These are phyloP conservation scores for Andrena minutula DNA, from an alignment of 2,888 invertebrate genomes.

Conservation along the genomic window DNA sequence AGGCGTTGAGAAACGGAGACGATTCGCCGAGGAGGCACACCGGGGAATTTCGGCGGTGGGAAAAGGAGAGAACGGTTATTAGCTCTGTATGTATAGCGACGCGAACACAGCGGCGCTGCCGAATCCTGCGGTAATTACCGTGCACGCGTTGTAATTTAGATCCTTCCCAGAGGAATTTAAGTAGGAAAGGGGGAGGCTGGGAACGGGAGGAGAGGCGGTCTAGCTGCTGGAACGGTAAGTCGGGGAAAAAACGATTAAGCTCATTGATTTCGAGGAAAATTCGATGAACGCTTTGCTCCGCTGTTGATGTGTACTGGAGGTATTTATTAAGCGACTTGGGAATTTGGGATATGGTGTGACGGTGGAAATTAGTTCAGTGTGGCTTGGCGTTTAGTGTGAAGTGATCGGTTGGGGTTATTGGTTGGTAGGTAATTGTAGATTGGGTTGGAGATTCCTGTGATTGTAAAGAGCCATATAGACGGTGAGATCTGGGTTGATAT, in stretches of 20 bases:
- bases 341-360: neutral
- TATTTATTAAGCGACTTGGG: neutral
- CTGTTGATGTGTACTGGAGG: neutral
- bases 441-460: too few relatives aligned
- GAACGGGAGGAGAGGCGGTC: conserved; percentile 1
- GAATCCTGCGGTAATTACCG: conserved; percentile 69
- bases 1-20: conserved; percentile 22
- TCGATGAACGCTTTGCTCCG: conserved; percentile 30
- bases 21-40: conserved; percentile 1
- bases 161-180: conserved; percentile 55
- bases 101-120: conserved; percentile 44
- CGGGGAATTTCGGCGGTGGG: conserved; percentile 9
- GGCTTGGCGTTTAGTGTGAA: neutral
- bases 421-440: too few relatives aligned
- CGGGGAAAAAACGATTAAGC: conserved; percentile 57
- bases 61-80: conserved; percentile 55
- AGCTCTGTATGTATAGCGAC: conserved; percentile 46
- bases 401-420: neutral
- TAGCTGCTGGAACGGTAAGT: neutral
- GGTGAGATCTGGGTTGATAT: too few relatives aligned
- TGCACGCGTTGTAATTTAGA: conserved; percentile 66
- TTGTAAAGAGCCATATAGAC: too few relatives aligned
- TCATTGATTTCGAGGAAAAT: conserved; percentile 42
- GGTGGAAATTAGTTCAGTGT: neutral
- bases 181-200: conserved; percentile 21